Conservation (phyloP, 2,113 vertebrate genomes). For the Salminus brasiliensis region DNA sequence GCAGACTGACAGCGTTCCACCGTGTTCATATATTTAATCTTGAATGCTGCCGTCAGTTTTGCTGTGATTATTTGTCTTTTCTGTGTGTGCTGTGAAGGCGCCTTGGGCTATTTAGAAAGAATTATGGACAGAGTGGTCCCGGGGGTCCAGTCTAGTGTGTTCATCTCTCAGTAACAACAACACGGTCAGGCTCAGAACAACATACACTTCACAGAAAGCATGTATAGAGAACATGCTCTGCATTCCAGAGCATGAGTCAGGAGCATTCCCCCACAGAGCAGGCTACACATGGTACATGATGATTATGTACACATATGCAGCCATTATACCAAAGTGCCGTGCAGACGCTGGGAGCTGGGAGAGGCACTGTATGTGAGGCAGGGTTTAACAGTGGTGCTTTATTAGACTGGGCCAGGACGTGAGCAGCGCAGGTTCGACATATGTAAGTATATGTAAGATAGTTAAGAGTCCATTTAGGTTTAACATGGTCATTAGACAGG, state of each 20-base stretch:
- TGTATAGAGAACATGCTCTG: conserved; percentile 1
- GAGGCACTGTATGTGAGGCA: too few species aligned
- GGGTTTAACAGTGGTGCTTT: too few species aligned
- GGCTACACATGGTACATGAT: not conserved
- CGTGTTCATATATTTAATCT: not conserved
- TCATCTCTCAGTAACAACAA: conserved; percentile 18
- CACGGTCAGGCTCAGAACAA: conserved; percentile 23
- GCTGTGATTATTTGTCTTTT: not conserved
- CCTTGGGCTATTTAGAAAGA: not conserved
- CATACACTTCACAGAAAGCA: conserved; percentile 3
- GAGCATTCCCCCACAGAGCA: not conserved
- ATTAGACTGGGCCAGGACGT: too few species aligned
- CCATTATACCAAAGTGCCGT: not conserved
- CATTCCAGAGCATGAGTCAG: not conserved
- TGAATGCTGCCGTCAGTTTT: not conserved
- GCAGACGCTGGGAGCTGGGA: too few species aligned
- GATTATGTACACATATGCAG: not conserved
- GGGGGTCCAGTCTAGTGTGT: not conserved
- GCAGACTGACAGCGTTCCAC: not conserved
- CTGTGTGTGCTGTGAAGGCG: not conserved
- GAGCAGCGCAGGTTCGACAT: too few species aligned
- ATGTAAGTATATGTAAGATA: too few species aligned
- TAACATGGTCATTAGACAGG: too few species aligned
- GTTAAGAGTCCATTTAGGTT: too few species aligned
- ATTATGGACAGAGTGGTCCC: not conserved